Base-by-base conservation (phyloP, 1,140 invertebrate species). In the Brachionus paranguensis region DNA sequence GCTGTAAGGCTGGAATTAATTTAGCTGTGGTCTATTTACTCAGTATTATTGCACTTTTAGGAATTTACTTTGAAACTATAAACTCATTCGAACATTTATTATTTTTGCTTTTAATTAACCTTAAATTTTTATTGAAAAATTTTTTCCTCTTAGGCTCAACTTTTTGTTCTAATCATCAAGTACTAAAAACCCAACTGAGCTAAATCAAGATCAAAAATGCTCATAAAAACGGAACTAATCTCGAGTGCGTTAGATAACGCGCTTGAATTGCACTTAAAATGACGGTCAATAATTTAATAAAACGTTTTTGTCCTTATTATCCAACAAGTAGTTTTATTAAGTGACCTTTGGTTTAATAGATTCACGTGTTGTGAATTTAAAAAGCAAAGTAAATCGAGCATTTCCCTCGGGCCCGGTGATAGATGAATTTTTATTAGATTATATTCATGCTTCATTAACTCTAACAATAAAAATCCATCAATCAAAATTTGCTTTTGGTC, bases 191-290 rank as follows among this genome's bases (percentile, higher is more conserved):
- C 65, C 65, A 37, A 68, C 65, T 41, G 65, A 33, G 65, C n/a
- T 68, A 41, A 33, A 68, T 68, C 33, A 68, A 68, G 27, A 68
- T 68, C 65, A 68, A 68, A 68, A 33, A 68, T 33, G 33, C 10
- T 68, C 65, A 68, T 33, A 41, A 68, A 68, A 68, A 68, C 33
- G 65, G 27, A 68, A 68, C 65, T 68, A 68, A 68, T 68, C 65
- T 68, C 65, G 41, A 68, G 65, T 68, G 33, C 65, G 33, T 33
- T 33, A 24, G n/a, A 17, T 60, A 60, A 8, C 53, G 53, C 53
- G 53, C 65, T 68, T 68, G 27, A 68, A 68, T 68, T 33, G 33
- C 33, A 68, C 65, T 33, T 68, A 14, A 20, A 20, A 60, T 8
- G 53, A 24, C 53, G 20, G 17, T 60, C 5, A 60, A 20, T 24